These are phyloP conservation scores for Ypsolopha sequella DNA, from an alignment of 2,888 invertebrate genomes.

Conservation along the genomic window DNA sequence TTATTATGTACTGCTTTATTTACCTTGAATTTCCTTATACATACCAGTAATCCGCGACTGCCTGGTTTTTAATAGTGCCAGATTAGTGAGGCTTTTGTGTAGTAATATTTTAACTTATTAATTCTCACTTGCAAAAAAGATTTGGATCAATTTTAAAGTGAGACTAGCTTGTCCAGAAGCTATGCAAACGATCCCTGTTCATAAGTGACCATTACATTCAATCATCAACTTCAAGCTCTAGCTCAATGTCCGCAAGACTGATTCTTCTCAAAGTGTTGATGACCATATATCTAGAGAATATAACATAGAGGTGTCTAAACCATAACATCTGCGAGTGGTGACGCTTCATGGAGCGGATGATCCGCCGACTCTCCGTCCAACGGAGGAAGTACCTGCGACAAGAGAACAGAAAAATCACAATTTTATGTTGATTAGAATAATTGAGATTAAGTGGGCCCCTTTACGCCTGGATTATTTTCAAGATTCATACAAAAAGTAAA, in stretches of 20 bases:
- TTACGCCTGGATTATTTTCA: too few relatives aligned
- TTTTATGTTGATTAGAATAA: not conserved
- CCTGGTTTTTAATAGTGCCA: too few relatives aligned
- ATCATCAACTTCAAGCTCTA: constrained; percentile 80
- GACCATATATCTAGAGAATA: constrained; percentile 90
- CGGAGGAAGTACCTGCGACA: constrained; percentile 74
- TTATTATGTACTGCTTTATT: too few relatives aligned
- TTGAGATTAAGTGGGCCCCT: too few relatives aligned
- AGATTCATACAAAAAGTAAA: too few relatives aligned
- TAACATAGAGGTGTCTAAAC: constrained; percentile 91
- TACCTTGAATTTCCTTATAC: too few relatives aligned
- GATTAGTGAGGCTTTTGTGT: too few relatives aligned
- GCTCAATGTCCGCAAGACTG: constrained; percentile 79
- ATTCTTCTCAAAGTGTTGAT: constrained; percentile 89
- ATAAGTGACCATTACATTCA: constrained; percentile 13
- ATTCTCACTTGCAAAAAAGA: too few relatives aligned
- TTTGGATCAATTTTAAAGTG: not conserved
- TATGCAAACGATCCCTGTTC: not conserved
- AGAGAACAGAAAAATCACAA: not conserved
- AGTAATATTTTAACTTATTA: too few relatives aligned
- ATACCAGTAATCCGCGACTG: too few relatives aligned
- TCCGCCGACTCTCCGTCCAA: constrained; percentile 68
- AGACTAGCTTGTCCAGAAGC: not conserved
- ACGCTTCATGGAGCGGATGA: constrained; percentile 84
- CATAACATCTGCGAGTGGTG: constrained; percentile 95